A percentile compares a stretch with the other conserved stretches of the same genome.
Conservation (phyloP, 2,888 invertebrate species). For the Scrobipalpa atriplicella region DNA sequence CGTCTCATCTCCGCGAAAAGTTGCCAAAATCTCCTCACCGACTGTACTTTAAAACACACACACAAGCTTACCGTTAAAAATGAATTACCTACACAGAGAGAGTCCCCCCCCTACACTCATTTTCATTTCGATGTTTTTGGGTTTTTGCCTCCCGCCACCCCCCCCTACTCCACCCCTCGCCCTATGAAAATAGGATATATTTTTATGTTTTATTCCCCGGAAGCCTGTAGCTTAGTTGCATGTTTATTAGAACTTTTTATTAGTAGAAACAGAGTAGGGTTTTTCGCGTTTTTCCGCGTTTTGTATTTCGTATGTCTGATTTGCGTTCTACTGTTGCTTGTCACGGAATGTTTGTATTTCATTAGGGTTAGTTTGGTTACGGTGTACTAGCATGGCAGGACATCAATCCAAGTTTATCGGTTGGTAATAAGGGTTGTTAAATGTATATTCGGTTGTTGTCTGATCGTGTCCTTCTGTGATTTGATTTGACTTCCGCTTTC, state of each 20-base stretch:
- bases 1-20: constrained; percentile 5
- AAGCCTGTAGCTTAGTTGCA: constrained; percentile 82
- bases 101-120: constrained; percentile 80
- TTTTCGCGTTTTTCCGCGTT: constrained; percentile 62
- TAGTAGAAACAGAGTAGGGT: constrained; percentile 74
- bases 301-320: constrained; percentile 42
- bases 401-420: constrained; percentile 19
- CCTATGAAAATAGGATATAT: constrained; percentile 84
- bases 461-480: constrained; percentile 13
- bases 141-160: constrained; percentile 72
- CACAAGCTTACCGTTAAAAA: constrained; percentile 82
- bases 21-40: constrained; percentile 33
- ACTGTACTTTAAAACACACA: constrained; percentile 82
- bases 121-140: constrained; percentile 84
- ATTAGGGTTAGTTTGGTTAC: constrained; percentile 41
- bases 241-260: constrained; percentile 83
- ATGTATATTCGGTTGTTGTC: constrained; percentile 15
- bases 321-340: constrained; percentile 50
- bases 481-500: constrained; percentile 10
- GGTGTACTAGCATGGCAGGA: constrained; percentile 19
- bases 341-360: constrained; percentile 69
- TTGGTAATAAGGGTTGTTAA: constrained; percentile 19
- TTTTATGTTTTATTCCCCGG: constrained; percentile 83
- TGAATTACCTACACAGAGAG: constrained; percentile 81
- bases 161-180: constrained; percentile 63